phyloP scores from a whole-genome alignment of 2,888 invertebrate species.

The Cryptus viduatorius region DNA sequence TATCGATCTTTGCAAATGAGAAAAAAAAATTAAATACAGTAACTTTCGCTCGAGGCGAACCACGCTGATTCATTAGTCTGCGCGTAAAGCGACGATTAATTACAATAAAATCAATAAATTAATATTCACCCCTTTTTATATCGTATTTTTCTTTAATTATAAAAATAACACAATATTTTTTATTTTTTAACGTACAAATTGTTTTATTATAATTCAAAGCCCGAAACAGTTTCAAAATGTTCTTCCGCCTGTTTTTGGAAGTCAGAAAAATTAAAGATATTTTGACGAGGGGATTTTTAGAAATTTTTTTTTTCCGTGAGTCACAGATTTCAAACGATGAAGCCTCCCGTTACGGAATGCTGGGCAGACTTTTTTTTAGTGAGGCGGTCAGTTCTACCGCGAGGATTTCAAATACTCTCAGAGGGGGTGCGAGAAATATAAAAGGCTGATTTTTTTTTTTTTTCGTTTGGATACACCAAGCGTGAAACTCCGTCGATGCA shows the following conservation, averaged over 20 bases:
- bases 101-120: too few species aligned
- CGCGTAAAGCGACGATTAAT: too few species aligned
- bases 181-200: too few species aligned
- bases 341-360: background rate
- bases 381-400: constrained; percentile 17
- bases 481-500: constrained; percentile 17
- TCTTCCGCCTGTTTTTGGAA: background rate
- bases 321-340: background rate
- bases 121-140: too few species aligned
- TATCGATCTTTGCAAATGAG: background rate
- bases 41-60: too few species aligned
- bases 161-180: too few species aligned
- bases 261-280: background rate
- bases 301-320: background rate
- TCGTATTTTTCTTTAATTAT: too few species aligned
- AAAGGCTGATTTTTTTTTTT: constrained; percentile 39
- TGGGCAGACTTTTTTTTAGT: background rate
- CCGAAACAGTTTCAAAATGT: too few species aligned
- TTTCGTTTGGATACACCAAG: constrained; percentile 24
- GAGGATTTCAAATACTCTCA: constrained; percentile 1
- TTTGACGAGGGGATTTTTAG: background rate
- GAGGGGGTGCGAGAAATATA: background rate
- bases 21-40: background rate
- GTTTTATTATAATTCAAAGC: too few species aligned
- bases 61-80: too few species aligned